phyloP scores from a whole-genome alignment of 2,888 invertebrate genomes.

The Dichetophora obliterata region DNA sequence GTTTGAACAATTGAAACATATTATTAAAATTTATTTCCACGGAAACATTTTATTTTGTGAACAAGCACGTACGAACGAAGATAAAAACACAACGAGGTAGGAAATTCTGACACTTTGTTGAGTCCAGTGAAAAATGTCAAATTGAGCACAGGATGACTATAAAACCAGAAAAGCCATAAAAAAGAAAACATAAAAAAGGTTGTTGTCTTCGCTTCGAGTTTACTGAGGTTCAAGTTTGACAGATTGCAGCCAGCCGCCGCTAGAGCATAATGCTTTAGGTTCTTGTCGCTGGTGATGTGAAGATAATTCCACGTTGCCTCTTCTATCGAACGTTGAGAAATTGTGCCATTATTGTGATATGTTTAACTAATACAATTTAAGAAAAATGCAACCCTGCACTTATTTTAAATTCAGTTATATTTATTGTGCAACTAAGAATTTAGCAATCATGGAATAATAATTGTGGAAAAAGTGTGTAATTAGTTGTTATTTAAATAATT shows the following conservation, averaged over 20 bases:
- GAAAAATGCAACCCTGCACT: not conserved
- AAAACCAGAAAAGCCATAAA: not conserved
- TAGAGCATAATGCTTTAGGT: not conserved
- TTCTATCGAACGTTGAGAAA: no score
- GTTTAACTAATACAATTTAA: no score
- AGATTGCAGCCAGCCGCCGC: not conserved
- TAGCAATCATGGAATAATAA: no score
- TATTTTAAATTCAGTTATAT: constrained; percentile 40
- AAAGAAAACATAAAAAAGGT: not conserved
- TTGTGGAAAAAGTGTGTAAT: not conserved
- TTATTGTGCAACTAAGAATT: constrained; percentile 24
- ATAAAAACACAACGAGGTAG: not conserved
- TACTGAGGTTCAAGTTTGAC: not conserved
- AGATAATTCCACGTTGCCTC: no score
- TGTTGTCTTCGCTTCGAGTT: not conserved
- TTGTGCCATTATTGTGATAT: no score
- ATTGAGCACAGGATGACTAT: not conserved
- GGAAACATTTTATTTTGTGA: not conserved
- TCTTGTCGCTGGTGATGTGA: no score
- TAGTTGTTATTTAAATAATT: not conserved
- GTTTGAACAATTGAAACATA: no score
- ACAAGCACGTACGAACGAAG: not conserved
- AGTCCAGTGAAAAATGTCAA: no score
- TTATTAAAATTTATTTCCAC: not conserved
- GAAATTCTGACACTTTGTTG: no score